Conservation (phyloP, 2,888 invertebrate species). For the Pseudoips prasinana region DNA sequence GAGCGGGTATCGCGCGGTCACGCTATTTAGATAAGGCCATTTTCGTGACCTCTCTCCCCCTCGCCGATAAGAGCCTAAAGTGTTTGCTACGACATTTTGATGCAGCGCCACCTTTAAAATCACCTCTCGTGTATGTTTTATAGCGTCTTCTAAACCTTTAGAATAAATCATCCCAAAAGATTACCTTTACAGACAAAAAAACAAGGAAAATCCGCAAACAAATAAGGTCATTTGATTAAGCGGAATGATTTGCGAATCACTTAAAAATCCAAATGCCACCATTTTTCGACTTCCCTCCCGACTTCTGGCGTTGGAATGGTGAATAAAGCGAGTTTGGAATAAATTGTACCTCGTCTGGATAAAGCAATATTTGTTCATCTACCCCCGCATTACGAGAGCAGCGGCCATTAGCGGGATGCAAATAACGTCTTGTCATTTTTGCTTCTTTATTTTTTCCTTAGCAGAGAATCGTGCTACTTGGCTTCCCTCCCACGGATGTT, state of each 20-base stretch:
- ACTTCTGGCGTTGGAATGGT: conserved; percentile 67
- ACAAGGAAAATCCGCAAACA: conserved; percentile 56
- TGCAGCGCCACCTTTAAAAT: conserved; percentile 26
- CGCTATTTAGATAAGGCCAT: conserved; percentile 76
- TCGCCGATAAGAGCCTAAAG: conserved; percentile 52
- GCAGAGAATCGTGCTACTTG: conserved; percentile 53
- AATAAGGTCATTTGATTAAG: conserved; percentile 75
- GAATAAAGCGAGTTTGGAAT: conserved; percentile 77
- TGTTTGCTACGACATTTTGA: conserved; percentile 47
- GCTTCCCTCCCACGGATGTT: conserved; percentile 39
- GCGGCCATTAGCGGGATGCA: conserved; percentile 79
- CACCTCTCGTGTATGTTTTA: conserved; percentile 7
- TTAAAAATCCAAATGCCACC: conserved; percentile 75
- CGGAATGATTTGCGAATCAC: conserved; percentile 77
- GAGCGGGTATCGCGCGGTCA: conserved; percentile 71
- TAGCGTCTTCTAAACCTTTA: conserved; percentile 7
- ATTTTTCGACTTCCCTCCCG: conserved; percentile 65
- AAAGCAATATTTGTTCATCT: conserved; percentile 81
- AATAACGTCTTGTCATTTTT: conserved; percentile 82
- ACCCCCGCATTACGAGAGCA: conserved; percentile 77
- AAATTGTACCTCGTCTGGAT: conserved; percentile 77
- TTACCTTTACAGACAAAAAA: conserved; percentile 34
- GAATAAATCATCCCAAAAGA: conserved; percentile 16
- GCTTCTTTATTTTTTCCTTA: conserved; percentile 75
- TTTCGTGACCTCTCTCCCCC: conserved; percentile 61